phyloP scores from a whole-genome alignment of 2,113 vertebrate genomes.

The Microcebus jonahi region DNA sequence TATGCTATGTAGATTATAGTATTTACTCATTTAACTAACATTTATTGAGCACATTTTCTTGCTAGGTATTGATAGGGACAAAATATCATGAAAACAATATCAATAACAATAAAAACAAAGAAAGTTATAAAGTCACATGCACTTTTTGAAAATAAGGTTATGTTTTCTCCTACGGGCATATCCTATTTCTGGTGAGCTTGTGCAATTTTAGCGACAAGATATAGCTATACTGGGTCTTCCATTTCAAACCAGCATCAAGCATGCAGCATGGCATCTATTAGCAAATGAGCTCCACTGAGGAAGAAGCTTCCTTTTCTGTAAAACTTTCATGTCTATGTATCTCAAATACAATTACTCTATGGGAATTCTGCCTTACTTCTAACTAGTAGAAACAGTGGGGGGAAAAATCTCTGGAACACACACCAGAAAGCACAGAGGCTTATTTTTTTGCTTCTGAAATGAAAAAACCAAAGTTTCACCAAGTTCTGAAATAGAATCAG shows the following conservation, averaged over 20 bases:
- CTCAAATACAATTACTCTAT: slow-evolving; percentile 23
- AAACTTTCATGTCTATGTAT: background rate
- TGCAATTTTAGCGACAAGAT: background rate
- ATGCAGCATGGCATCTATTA: background rate
- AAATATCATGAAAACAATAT: background rate
- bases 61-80: background rate
- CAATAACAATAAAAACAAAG: background rate
- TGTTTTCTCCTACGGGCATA: background rate
- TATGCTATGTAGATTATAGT: background rate
- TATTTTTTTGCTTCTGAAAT: background rate
- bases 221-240: background rate
- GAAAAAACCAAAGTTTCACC: background rate
- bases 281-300: slow-evolving; percentile 35
- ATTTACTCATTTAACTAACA: background rate
- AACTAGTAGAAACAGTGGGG: background rate
- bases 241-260: background rate
- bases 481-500: background rate
- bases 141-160: background rate
- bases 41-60: background rate
- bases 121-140: background rate
- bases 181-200: background rate
- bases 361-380: slow-evolving; percentile 32
- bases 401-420: background rate
- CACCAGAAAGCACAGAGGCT: background rate
- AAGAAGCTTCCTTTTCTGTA: background rate